A percentile compares a stretch with the other conserved stretches of the same genome.
phyloP scores from a whole-genome alignment of 2,797 vertebrate genomes.

The Balearica regulorum region DNA sequence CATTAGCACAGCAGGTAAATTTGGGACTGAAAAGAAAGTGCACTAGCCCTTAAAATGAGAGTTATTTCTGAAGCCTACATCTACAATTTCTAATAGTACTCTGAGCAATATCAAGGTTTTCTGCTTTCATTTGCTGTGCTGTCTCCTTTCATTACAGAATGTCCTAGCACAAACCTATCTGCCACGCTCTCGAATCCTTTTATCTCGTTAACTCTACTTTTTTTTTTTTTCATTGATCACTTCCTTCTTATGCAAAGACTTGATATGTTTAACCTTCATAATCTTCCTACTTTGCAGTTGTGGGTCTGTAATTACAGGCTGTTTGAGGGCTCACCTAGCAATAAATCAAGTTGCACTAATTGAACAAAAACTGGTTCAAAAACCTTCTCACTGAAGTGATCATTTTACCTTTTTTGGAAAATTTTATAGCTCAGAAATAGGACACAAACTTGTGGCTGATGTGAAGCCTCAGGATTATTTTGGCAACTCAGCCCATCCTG shows the following conservation, averaged over 20 bases:
- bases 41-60: conserved; percentile 31
- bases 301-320: conserved; percentile 25
- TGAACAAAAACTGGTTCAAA: background rate
- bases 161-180: conserved; percentile 10
- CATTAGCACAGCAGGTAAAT: conserved; percentile 23
- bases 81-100: background rate
- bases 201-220: background rate
- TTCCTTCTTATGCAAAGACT: conserved; percentile 27
- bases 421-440: background rate
- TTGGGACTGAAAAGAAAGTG: background rate
- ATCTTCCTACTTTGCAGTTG: conserved; percentile 4
- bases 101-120: conserved; percentile 20
- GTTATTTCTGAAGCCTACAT: conserved; percentile 31
- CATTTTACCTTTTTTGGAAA: background rate
- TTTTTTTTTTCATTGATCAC: conserved; percentile 2
- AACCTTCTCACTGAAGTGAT: background rate
- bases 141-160: conserved; percentile 56
- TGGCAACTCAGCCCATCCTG: background rate
- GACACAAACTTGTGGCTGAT: background rate
- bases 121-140: conserved; percentile 40
- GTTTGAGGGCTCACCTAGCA: conserved; percentile 7
- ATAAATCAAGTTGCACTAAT: background rate
- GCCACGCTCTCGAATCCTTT: conserved; percentile 5
- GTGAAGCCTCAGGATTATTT: background rate
- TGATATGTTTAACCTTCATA: conserved; percentile 49